These are phyloP conservation scores for Thalassarche chlororhynchos DNA, from an alignment of 2,113 vertebrate genomes.

Conservation along the genomic window DNA sequence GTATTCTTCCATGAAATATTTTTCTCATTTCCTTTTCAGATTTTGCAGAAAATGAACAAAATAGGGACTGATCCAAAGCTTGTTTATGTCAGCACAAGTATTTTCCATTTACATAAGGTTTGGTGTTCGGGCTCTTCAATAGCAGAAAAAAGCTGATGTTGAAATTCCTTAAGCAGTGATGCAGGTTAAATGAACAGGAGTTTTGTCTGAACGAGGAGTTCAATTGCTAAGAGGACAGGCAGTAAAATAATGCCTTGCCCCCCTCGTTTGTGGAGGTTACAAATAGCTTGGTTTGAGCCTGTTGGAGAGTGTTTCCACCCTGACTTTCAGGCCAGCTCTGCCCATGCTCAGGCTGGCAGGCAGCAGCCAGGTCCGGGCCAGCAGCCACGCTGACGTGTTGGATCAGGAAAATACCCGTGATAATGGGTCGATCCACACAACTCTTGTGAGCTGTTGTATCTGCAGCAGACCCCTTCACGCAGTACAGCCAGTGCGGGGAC, in stretches of 20 bases:
- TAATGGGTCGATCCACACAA: fast-evolving
- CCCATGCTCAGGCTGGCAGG: not conserved
- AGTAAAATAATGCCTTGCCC: not conserved
- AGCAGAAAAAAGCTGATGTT: not conserved
- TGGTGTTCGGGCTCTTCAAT: not conserved
- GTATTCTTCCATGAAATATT: not conserved
- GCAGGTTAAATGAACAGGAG: not conserved
- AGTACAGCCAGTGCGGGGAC: not conserved
- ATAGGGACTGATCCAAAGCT: not conserved
- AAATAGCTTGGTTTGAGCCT: not conserved
- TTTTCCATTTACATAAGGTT: not conserved
- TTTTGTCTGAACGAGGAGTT: not conserved
- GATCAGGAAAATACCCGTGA: not conserved
- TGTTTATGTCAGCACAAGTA: not conserved
- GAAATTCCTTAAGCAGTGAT: not conserved
- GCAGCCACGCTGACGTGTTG: fast-evolving
- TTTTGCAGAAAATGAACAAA: not conserved
- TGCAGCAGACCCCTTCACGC: not conserved
- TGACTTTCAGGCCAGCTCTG: not conserved
- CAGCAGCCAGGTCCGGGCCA: not conserved
- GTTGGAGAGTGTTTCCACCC: not conserved
- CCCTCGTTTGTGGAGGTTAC: not conserved
- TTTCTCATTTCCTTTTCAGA: not conserved
- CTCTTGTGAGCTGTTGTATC: not conserved
- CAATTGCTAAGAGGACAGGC: not conserved